Evolutionary conservation across 2,888 invertebrate genomes (phyloP).

Genomic region (Syrista parreyssii): DNA sequence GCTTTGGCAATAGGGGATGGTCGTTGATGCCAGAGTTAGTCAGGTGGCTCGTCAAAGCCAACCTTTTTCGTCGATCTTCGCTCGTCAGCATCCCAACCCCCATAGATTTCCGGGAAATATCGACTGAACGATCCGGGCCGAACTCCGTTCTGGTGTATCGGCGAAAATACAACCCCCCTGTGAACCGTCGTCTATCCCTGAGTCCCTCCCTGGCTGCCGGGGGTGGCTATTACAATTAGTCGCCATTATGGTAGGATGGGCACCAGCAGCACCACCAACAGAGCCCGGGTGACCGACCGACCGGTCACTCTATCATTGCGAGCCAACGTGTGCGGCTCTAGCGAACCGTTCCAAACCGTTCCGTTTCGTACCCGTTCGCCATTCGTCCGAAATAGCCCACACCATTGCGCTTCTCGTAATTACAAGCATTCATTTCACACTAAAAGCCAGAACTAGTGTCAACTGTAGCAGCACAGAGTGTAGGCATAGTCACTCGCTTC

Average conservation of each 20-base stretch:
- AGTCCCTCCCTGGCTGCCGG: background rate
- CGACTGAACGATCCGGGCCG: background rate
- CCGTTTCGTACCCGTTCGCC: constrained; percentile 29
- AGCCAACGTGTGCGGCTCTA: constrained; percentile 43
- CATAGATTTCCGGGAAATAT: background rate
- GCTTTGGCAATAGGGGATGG: no score
- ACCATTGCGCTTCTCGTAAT: constrained; percentile 56
- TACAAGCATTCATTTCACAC: constrained; percentile 66
- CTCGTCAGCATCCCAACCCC: background rate
- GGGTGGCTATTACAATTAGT: constrained; percentile 58
- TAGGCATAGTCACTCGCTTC: background rate
- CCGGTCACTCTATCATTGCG: constrained; percentile 56
- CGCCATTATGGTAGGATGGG: constrained; percentile 52
- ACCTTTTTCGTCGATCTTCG: constrained; percentile 3
- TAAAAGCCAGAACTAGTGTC: constrained; percentile 54
- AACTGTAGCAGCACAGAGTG: background rate
- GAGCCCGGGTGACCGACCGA: constrained; percentile 40
- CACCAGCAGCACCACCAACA: constrained; percentile 33
- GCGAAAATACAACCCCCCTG: constrained; percentile 9
- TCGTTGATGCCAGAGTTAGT: no score
- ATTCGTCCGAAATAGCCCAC: constrained; percentile 37
- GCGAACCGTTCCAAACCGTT: constrained; percentile 41
- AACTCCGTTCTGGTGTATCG: constrained; percentile 11
- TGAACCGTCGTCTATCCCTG: background rate
- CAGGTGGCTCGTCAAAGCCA: background rate